Conservation (phyloP, 2,888 invertebrate genomes). For the Mactromeris polynyma region DNA sequence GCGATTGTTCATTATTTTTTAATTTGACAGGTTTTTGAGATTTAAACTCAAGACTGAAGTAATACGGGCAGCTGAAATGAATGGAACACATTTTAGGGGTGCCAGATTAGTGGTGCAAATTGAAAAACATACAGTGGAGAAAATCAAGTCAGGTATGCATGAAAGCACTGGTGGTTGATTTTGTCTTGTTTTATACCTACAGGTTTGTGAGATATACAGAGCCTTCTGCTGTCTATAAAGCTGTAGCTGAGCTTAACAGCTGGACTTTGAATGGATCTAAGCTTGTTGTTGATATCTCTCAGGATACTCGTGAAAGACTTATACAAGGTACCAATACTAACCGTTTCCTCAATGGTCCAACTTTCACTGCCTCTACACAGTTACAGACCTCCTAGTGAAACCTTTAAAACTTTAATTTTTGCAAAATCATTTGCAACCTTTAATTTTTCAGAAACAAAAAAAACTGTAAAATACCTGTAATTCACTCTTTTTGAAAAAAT, state of each 20-base stretch:
- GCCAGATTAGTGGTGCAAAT: not conserved
- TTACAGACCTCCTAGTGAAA: too few species aligned
- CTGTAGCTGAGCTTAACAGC: conserved; percentile 50
- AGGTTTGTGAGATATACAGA: conserved; percentile 62
- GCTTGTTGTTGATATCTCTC: conserved; percentile 58
- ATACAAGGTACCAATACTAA: conserved; percentile 45
- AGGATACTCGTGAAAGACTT: conserved; percentile 47
- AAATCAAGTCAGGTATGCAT: conserved; percentile 1
- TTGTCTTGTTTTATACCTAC: conserved; percentile 18
- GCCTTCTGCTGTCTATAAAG: conserved; percentile 20
- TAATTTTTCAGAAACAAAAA: too few species aligned
- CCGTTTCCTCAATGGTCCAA: not conserved
- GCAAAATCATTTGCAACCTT: too few species aligned
- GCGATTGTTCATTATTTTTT: not conserved
- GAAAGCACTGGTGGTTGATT: too few species aligned
- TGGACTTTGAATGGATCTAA: conserved; percentile 48
- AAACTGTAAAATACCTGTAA: too few species aligned
- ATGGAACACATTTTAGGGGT: not conserved
- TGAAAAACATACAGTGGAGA: conserved; percentile 10
- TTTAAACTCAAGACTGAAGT: not conserved
- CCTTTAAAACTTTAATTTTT: too few species aligned
- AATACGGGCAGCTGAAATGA: not conserved
- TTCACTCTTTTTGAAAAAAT: too few species aligned
- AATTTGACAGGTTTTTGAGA: not conserved
- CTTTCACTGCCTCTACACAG: not conserved